Conservation (phyloP, 2,888 invertebrate species). For the Drosophila kokeensis region DNA sequence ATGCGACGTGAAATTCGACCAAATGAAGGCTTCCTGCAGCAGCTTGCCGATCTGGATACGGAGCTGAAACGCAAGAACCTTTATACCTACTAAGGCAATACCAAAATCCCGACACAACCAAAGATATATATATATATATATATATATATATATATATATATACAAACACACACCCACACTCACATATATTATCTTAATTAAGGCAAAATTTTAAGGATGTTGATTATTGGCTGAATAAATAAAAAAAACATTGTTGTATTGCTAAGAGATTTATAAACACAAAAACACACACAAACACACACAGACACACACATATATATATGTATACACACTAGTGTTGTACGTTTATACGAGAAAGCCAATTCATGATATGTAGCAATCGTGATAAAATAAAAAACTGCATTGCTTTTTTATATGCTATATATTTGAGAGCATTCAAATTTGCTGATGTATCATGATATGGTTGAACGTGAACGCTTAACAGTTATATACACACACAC, state of each 20-base stretch:
- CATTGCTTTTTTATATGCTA: background rate
- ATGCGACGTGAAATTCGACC: conserved; percentile 90
- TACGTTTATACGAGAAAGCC: conserved; percentile 6
- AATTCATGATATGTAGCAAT: background rate
- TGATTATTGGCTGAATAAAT: conserved; percentile 36
- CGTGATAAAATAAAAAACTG: background rate
- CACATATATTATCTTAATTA: conserved; percentile 22
- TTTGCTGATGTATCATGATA: background rate
- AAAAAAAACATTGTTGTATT: conserved; percentile 28
- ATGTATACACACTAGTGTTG: background rate
- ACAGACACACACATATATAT: background rate
- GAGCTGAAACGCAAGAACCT: conserved; percentile 86
- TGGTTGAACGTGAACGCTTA: conserved; percentile 6
- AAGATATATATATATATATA: conserved; percentile 21
- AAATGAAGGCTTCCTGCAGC: conserved; percentile 92
- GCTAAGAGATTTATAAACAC: conserved; percentile 19
- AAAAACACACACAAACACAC: conserved; percentile 1
- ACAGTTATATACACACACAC: conserved; percentile 18
- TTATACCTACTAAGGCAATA: conserved; percentile 79
- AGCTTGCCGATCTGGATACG: conserved; percentile 89
- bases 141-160: background rate
- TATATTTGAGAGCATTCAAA: background rate
- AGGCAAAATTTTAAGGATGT: conserved; percentile 15
- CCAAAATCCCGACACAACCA: conserved; percentile 49
- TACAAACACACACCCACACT: conserved; percentile 20